Conservation (phyloP, 2,888 invertebrate genomes). For the Cyclophora albipunctata region DNA sequence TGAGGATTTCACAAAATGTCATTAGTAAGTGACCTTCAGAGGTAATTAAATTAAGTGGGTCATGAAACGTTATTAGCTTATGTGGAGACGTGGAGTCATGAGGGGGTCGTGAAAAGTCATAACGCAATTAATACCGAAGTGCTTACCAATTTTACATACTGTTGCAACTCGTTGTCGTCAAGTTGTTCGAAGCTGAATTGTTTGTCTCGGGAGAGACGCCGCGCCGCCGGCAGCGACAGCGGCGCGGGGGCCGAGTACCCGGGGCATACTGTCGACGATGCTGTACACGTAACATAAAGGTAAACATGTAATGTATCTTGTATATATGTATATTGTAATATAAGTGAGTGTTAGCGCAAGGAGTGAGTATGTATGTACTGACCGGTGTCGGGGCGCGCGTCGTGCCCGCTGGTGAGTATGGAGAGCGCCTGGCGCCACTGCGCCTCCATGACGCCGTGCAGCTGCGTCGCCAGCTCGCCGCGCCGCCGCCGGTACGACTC, state of each 20-base stretch:
- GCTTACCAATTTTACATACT: conserved; percentile 59
- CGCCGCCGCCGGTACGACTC: conserved; percentile 65
- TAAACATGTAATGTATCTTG: background rate
- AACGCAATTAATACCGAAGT: too few species aligned
- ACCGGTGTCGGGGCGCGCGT: conserved; percentile 29
- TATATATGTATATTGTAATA: too few species aligned
- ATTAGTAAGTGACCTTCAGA: too few species aligned
- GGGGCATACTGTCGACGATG: background rate
- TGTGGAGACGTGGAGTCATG: too few species aligned
- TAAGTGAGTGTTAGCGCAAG: too few species aligned
- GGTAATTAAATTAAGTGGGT: too few species aligned
- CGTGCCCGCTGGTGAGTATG: conserved; percentile 21
- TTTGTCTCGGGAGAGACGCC: conserved; percentile 20
- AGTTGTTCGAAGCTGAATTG: conserved; percentile 37
- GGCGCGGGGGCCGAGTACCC: background rate
- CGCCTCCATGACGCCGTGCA: conserved; percentile 85
- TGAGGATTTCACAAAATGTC: too few species aligned
- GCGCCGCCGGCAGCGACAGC: conserved; percentile 19
- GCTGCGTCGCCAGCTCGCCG: conserved; percentile 81
- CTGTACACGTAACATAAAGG: background rate
- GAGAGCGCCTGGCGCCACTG: conserved; percentile 86
- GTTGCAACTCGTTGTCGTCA: conserved; percentile 56
- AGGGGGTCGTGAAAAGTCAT: too few species aligned
- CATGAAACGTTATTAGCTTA: too few species aligned
- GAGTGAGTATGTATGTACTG: background rate